phyloP scores from a whole-genome alignment of 2,888 invertebrate genomes.

The Brachyptera risi region DNA sequence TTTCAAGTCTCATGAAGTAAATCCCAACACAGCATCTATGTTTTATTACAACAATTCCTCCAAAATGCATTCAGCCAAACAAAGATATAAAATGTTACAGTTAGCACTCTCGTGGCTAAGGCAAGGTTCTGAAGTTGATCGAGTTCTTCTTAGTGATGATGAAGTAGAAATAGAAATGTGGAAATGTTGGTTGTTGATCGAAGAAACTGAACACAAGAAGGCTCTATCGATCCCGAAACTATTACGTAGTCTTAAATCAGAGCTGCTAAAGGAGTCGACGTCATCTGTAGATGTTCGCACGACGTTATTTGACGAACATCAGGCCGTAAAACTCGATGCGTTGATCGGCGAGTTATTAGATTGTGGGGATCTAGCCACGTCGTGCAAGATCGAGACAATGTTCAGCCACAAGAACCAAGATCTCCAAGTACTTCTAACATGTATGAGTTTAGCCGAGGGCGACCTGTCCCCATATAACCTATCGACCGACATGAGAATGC shows the following conservation, averaged over 20 bases:
- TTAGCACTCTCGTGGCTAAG: constrained; percentile 28
- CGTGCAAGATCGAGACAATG: constrained; percentile 52
- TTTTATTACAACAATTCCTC: constrained; percentile 58
- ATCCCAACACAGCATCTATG: constrained; percentile 57
- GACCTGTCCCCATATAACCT: constrained; percentile 58
- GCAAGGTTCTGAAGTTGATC: constrained; percentile 36
- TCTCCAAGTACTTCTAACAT: constrained; percentile 58
- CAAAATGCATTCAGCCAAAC: constrained; percentile 45
- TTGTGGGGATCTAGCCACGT: constrained; percentile 54
- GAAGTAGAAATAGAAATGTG: constrained; percentile 45
- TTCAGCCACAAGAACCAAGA: constrained; percentile 46
- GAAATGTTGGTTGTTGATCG: constrained; percentile 41
- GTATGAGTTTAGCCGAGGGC: constrained; percentile 61
- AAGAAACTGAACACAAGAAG: no score
- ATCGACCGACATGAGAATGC: constrained; percentile 58
- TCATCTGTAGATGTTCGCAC: not conserved
- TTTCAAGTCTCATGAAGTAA: constrained; percentile 56
- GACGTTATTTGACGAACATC: not conserved
- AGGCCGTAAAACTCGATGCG: constrained; percentile 31
- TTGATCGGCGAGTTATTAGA: constrained; percentile 55
- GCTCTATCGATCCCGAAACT: no score
- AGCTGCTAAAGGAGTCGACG: not conserved
- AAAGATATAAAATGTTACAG: constrained; percentile 37
- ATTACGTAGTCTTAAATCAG: not conserved
- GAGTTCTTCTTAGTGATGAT: constrained; percentile 38